Evolutionary conservation across 2,797 vertebrate genomes (phyloP).

Genomic region (Xenops minutus): DNA sequence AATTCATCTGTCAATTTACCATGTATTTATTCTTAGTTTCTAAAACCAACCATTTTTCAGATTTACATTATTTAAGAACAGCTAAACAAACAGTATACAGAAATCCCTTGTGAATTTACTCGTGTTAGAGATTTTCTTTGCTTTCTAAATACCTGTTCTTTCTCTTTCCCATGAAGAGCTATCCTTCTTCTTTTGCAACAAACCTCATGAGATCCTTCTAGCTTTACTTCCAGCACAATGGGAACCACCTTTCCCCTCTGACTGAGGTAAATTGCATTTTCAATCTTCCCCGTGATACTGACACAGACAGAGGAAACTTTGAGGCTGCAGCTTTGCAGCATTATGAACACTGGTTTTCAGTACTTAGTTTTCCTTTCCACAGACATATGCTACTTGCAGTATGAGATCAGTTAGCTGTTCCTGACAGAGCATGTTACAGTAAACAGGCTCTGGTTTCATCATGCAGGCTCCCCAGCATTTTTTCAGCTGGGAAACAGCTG

Average conservation of each 20-base stretch:
- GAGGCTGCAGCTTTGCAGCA: neutral
- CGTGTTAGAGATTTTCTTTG: neutral
- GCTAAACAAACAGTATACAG: neutral
- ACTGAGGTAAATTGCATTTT: neutral
- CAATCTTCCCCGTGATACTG: neutral
- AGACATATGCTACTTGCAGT: neutral
- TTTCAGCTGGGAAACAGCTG: conserved; percentile 63
- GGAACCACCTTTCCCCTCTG: neutral
- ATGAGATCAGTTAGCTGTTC: conserved; percentile 40
- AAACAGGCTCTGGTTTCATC: conserved; percentile 42
- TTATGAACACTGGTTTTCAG: neutral
- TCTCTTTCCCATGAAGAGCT: neutral
- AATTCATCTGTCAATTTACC: neutral
- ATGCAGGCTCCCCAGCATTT: conserved; percentile 66
- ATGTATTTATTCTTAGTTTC: neutral
- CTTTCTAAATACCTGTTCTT: neutral
- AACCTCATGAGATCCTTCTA: neutral
- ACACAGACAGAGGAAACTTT: neutral
- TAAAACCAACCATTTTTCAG: neutral
- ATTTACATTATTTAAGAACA: neutral
- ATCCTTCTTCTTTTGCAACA: neutral
- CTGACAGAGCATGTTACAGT: conserved; percentile 36
- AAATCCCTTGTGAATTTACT: neutral
- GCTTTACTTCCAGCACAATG: neutral
- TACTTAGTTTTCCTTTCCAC: neutral